Evolutionary conservation across 1,140 invertebrate genomes (phyloP).

Genomic region (Sipha flava): DNA sequence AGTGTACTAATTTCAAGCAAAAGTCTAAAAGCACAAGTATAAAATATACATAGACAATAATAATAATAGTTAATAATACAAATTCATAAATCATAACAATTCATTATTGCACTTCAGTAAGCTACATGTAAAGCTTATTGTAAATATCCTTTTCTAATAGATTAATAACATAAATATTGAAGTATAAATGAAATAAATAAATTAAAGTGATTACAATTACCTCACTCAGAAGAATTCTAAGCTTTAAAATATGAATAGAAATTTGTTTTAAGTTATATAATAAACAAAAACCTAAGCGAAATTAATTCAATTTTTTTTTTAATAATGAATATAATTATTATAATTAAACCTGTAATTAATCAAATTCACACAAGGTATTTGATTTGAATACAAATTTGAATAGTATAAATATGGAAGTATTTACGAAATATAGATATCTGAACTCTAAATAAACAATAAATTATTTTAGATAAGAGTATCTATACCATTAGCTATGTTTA

Average conservation of each 20-base stretch:
- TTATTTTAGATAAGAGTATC: not conserved
- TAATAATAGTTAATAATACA: not conserved
- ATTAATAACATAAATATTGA: not conserved
- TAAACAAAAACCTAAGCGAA: no score
- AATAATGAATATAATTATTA: no score
- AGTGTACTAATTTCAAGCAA: not conserved
- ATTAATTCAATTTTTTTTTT: no score
- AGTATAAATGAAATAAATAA: not conserved
- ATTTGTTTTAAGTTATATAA: no score
- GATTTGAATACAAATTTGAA: no score
- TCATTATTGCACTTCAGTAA: constrained; percentile 12
- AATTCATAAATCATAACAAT: constrained; percentile 13
- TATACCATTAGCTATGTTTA: not conserved
- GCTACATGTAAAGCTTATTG: not conserved
- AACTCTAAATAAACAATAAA: not conserved
- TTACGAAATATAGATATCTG: not conserved
- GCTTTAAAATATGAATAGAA: not conserved
- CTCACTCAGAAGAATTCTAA: not conserved
- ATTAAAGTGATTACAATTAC: not conserved
- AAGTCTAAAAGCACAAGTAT: not conserved
- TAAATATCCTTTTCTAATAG: not conserved
- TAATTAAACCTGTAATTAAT: no score
- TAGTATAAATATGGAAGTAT: not conserved
- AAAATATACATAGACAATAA: not conserved
- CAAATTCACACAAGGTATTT: no score